These are phyloP conservation scores for Drosophila yakuba DNA, from an alignment of 1,140 invertebrate species.

Conservation along the genomic window DNA sequence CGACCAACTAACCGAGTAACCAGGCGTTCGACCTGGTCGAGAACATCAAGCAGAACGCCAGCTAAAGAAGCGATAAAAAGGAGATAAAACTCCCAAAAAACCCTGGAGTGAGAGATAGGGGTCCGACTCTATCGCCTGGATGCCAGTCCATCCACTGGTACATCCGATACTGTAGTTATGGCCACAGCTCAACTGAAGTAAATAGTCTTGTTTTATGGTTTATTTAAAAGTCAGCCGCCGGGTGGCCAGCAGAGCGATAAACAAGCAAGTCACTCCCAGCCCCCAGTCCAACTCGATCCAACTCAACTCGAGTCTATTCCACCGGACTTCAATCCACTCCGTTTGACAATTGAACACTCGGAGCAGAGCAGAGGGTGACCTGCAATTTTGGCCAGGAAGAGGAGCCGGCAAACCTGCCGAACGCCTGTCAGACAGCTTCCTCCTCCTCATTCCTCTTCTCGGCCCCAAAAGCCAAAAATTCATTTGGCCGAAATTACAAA, in stretches of 20 bases:
- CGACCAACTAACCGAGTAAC: slow-evolving; percentile 30
- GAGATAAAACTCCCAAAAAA: slow-evolving; percentile 70
- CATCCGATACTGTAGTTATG: slow-evolving; percentile 54
- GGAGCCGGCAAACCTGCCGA: slow-evolving; percentile 57
- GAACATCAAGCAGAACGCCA: slow-evolving; percentile 48
- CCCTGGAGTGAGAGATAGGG: slow-evolving; percentile 14
- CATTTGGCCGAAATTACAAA: slow-evolving; percentile 82
- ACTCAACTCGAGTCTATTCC: slow-evolving; percentile 3
- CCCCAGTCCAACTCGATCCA: background rate
- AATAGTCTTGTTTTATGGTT: slow-evolving; percentile 83
- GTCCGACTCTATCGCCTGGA: slow-evolving; percentile 4
- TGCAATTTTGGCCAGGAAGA: slow-evolving; percentile 40
- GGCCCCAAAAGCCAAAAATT: slow-evolving; percentile 71
- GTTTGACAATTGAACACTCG: slow-evolving; percentile 72
- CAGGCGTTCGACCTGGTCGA: slow-evolving; percentile 16
- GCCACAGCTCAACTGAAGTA: slow-evolving; percentile 78
- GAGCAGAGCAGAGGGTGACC: slow-evolving; percentile 25
- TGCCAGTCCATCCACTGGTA: background rate
- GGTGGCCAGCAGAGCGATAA: slow-evolving; percentile 48
- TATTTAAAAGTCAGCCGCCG: slow-evolving; percentile 71
- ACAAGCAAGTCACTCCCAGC: slow-evolving; percentile 50
- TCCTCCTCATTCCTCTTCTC: background rate
- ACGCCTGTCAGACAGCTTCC: slow-evolving; percentile 43
- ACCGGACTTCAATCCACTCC: slow-evolving; percentile 3
- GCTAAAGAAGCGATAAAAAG: slow-evolving; percentile 80